These are phyloP conservation scores for Phocoena phocoena DNA, from an alignment of 2,113 vertebrate species.

Conservation along the genomic window DNA sequence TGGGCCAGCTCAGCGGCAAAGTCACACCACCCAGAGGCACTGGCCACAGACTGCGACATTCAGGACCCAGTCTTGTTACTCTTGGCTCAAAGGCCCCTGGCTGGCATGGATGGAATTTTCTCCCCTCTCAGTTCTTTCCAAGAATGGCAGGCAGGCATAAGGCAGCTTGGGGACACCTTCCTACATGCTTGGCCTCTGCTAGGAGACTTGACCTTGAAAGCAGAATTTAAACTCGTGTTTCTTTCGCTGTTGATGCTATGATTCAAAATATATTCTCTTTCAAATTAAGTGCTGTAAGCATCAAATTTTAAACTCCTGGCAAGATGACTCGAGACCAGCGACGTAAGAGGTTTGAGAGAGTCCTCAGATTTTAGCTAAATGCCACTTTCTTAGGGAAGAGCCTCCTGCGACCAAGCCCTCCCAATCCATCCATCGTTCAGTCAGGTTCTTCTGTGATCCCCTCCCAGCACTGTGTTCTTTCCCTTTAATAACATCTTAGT, in stretches of 20 bases:
- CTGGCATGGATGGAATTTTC: neutral
- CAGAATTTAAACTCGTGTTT: neutral
- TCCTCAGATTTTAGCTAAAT: neutral
- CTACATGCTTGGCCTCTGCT: neutral
- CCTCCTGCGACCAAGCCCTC: neutral
- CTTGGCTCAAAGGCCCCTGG: neutral
- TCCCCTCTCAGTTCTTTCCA: neutral
- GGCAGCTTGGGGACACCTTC: rapidly evolving
- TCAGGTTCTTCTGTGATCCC: neutral
- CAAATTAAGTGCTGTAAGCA: neutral
- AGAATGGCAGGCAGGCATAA: neutral
- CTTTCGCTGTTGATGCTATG: neutral
- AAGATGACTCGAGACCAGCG: neutral
- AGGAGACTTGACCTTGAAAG: neutral
- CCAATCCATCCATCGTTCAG: rapidly evolving
- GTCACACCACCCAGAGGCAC: neutral
- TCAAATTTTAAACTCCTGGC: neutral
- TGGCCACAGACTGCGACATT: neutral
- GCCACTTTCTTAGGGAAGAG: neutral
- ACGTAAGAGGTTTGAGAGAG: neutral
- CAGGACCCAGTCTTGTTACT: neutral
- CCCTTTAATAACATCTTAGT: neutral
- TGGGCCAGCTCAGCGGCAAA: neutral
- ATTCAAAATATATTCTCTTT: neutral
- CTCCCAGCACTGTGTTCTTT: neutral